phyloP scores from a whole-genome alignment of 2,888 invertebrate genomes.

The Tanytarsus gracilentus region DNA sequence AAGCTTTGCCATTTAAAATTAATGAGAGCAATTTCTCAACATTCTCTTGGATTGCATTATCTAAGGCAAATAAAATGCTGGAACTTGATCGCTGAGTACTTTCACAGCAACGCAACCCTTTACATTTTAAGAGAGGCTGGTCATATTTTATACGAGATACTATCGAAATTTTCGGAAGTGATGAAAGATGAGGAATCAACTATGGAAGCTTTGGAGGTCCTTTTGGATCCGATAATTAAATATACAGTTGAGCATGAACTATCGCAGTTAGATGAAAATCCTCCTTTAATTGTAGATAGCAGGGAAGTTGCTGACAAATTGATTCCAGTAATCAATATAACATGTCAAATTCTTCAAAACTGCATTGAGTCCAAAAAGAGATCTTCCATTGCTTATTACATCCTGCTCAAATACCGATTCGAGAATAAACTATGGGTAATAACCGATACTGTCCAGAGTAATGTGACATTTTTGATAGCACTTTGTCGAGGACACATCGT shows the following conservation, averaged over 20 bases:
- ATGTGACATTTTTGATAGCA: constrained; percentile 37
- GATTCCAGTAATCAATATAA: constrained; percentile 50
- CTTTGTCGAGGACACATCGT: constrained; percentile 33
- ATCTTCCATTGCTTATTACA: constrained; percentile 36
- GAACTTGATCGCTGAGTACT: constrained; percentile 54
- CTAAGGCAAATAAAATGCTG: constrained; percentile 54
- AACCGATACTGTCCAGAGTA: constrained; percentile 38
- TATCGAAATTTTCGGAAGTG: constrained; percentile 47
- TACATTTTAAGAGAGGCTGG: constrained; percentile 61
- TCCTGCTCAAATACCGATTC: constrained; percentile 39
- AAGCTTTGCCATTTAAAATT: constrained; percentile 60
- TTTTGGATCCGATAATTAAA: constrained; percentile 52
- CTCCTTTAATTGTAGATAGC: constrained; percentile 43
- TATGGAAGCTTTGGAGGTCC: constrained; percentile 47
- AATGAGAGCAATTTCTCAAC: constrained; percentile 50
- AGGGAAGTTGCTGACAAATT: neutral
- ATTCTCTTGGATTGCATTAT: constrained; percentile 57
- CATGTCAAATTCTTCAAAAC: constrained; percentile 49
- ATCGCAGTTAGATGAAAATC: constrained; percentile 37
- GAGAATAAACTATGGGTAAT: constrained; percentile 39
- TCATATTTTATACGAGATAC: constrained; percentile 51
- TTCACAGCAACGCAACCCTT: constrained; percentile 57
- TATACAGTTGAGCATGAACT: too few relatives aligned
- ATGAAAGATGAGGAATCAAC: constrained; percentile 47
- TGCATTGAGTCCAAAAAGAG: constrained; percentile 44